Evolutionary conservation across 2,888 invertebrate genomes (phyloP), one percentile per base, ranked within the genome.

Genomic region (Pterostichus madidus): DNA sequence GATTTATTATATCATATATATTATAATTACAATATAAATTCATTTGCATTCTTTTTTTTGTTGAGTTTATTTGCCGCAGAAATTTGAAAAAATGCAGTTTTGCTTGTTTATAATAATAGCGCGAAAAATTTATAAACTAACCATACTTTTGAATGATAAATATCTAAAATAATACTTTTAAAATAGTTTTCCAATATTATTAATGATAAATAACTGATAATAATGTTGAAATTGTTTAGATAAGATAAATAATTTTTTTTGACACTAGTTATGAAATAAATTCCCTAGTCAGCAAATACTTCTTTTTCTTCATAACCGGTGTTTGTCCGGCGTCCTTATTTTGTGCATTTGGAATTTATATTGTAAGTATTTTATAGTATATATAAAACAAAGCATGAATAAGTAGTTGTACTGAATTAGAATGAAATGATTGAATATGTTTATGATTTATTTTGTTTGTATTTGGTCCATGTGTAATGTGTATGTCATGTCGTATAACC

Each of bases 281-380:
- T 61, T 56, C 73, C 79, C 80, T 56, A 73, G 46, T 49, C 53
- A 24, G 39, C 56, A 39, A 56, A 13, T 24, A 59, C 49, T 75
- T 81, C 81, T 81, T 81, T 81, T 81, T 81, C 81, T 73, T 81
- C 81, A 39, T 81, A 73, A 81, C 81, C 81, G 81, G 81, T 81
- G 75, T 81, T 73, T 81, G 46, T 75, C 59, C 81, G 81, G 81
- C 81, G 81, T 81, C 81, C 81, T 80, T 81, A 81, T 44, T 81
- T 80, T 81, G 31, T 46, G 35, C 31, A 59, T 44, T 81, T 49
- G 46, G 31, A 8, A 24, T 61, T 56, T 49, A 81, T 73, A 73
- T 15, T 75, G 81, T 81, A 75, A 81, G 81, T 81, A 75, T 39
- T 73, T 59, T 39, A 8, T 8, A 39, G 32, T 17, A 52, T 44